Evolutionary conservation across 1,140 invertebrate genomes (phyloP), one percentile per base, ranked within the genome.

Genomic region (Trichonephila inaurata): DNA sequence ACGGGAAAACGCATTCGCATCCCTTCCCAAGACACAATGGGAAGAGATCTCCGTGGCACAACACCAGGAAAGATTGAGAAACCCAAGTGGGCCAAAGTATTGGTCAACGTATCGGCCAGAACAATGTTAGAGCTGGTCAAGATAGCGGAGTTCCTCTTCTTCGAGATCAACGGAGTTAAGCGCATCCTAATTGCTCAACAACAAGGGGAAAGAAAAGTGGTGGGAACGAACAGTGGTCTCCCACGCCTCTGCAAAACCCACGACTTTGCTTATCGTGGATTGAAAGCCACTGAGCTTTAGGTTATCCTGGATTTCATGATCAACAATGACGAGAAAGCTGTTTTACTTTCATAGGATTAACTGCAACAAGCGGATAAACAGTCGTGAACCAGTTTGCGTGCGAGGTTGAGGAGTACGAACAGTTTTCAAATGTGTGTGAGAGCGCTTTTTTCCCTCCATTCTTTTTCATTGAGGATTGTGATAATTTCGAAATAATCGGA

Each of bases 1-100:
- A 61, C 83, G 83, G 58, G 83, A 85, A 61, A 85, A 58, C n/a
- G 44, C 24, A 12, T 7, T 61, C 44, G 12, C 62, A 33, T 62
- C 61, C 86, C 86, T 88, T 88, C 86, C 86, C 86, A 88, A 88
- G 86, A 14, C 86, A 88, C 86, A 88, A 88, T 88, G 33, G 86
- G 86, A 62, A 62, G 62, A 82, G 18, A 44, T 82, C 81, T 5
- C 33, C 81, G 2, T 51, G 16, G 81, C 44, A 82, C 77, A 82
- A 40, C 60, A 19, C 5, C 19, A 77, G 21, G 82, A 85, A 85
- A n/a, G 44, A 85, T 60, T 58, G 51, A 18, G 72, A 60, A 58
- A 58, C 60, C 18, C 60, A 88, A 88, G 28, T 88, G 86, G 86
- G 86, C 86, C 86, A 88, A 51, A n/a, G 24, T 85, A 21, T 60